phyloP scores from a whole-genome alignment of 2,888 invertebrate genomes.

The Mechanitis mazaeus region DNA sequence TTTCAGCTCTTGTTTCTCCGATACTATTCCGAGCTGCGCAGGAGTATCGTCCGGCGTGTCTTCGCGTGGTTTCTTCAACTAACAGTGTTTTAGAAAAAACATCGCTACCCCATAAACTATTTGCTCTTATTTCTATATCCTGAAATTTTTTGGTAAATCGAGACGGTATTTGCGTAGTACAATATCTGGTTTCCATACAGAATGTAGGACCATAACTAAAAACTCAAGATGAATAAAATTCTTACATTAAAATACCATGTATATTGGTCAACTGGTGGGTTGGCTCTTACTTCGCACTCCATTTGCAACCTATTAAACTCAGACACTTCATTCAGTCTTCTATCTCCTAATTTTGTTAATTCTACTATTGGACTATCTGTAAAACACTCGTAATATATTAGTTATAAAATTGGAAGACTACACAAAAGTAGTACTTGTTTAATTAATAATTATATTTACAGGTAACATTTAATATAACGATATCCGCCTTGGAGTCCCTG shows the following conservation, averaged over 20 bases:
- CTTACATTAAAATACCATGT: constrained; percentile 70
- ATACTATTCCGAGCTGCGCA: constrained; percentile 58
- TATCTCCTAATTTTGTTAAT: constrained; percentile 51
- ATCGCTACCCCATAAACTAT: constrained; percentile 54
- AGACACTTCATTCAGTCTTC: constrained; percentile 53
- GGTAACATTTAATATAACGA: constrained; percentile 67
- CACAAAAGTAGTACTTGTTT: too few species aligned
- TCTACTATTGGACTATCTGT: constrained; percentile 70
- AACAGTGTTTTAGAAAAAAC: constrained; percentile 42
- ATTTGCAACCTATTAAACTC: constrained; percentile 62
- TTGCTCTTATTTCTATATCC: constrained; percentile 56
- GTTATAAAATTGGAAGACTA: too few species aligned
- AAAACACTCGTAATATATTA: constrained; percentile 27
- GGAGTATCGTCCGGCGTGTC: constrained; percentile 58
- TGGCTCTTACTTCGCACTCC: constrained; percentile 64
- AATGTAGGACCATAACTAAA: too few species aligned
- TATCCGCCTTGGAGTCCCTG: constrained; percentile 64
- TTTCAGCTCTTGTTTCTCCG: constrained; percentile 58
- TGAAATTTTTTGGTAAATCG: constrained; percentile 29
- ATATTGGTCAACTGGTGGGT: constrained; percentile 60
- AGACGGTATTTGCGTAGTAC: too few species aligned
- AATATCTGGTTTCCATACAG: too few species aligned
- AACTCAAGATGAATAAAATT: background rate
- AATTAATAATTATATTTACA: constrained; percentile 49
- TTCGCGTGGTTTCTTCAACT: constrained; percentile 53